phyloP scores from a whole-genome alignment of 2,888 invertebrate species.

The Kryphioiulus occultus region DNA sequence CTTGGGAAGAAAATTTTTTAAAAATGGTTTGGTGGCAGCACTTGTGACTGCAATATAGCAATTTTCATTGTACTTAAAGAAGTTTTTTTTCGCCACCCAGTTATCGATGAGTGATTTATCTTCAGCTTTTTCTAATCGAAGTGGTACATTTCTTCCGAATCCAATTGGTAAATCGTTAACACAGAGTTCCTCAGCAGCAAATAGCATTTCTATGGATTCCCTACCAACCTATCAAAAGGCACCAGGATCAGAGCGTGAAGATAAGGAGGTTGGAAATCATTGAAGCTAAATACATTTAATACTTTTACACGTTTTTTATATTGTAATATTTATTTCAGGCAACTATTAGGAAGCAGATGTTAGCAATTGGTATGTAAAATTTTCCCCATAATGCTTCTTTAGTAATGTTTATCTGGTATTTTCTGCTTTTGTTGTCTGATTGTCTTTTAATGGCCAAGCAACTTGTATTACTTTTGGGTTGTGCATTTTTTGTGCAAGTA shows the following conservation, averaged over 20 bases:
- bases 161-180: conserved; percentile 64
- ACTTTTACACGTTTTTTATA: conserved; percentile 9
- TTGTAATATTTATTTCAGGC: conserved; percentile 56
- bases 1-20: too few species aligned
- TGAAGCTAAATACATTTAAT: neutral
- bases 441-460: too few species aligned
- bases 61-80: conserved; percentile 16
- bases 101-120: conserved; percentile 43
- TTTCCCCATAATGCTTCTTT: neutral
- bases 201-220: conserved; percentile 42
- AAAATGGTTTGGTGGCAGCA: neutral
- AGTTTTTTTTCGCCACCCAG: conserved; percentile 6
- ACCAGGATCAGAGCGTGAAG: conserved; percentile 64
- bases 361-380: conserved; percentile 68
- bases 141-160: conserved; percentile 57
- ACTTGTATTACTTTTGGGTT: too few species aligned
- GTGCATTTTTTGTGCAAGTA: too few species aligned
- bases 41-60: neutral
- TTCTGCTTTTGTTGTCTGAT: too few species aligned
- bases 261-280: conserved; percentile 58
- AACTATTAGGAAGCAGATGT: conserved; percentile 61
- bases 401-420: too few species aligned
- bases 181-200: conserved; percentile 58
- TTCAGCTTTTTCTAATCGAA: conserved; percentile 28
- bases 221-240: conserved; percentile 59